Conservation (phyloP, 2,888 invertebrate genomes). For the Erpobdella octoculata region DNA sequence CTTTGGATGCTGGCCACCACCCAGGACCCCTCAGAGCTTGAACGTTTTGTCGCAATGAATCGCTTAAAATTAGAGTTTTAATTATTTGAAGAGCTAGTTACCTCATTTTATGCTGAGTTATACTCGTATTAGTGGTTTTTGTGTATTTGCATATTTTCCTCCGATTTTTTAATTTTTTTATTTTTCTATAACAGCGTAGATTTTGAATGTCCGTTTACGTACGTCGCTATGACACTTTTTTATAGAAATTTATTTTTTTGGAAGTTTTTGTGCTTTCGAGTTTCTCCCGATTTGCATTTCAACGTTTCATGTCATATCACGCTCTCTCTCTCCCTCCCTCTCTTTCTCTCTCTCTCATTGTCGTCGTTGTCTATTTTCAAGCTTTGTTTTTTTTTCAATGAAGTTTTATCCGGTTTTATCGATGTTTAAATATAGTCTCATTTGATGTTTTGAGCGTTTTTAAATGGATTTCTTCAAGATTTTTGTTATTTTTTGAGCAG, state of each 20-base stretch:
- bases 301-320: conserved; percentile 14
- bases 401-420: conserved; percentile 7
- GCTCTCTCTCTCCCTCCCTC: neutral
- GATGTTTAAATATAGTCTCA: neutral
- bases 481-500: conserved; percentile 9
- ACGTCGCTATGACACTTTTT: conserved; percentile 4
- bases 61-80: neutral
- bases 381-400: conserved; percentile 8
- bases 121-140: neutral
- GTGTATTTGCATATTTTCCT: neutral
- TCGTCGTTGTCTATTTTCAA: neutral
- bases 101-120: conserved; percentile 1
- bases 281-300: conserved; percentile 11
- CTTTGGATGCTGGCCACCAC: too few relatives aligned
- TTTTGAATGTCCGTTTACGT: neutral
- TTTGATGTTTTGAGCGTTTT: conserved; percentile 3
- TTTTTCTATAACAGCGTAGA: neutral
- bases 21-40: neutral
- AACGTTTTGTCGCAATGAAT: neutral
- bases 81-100: too few relatives aligned
- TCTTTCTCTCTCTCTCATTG: neutral
- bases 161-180: conserved; percentile 7
- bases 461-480: neutral
- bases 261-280: conserved; percentile 10
- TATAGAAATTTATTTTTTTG: conserved; percentile 10